Evolutionary conservation across 1,140 invertebrate genomes (phyloP).

Genomic region (Plodia interpunctella): DNA sequence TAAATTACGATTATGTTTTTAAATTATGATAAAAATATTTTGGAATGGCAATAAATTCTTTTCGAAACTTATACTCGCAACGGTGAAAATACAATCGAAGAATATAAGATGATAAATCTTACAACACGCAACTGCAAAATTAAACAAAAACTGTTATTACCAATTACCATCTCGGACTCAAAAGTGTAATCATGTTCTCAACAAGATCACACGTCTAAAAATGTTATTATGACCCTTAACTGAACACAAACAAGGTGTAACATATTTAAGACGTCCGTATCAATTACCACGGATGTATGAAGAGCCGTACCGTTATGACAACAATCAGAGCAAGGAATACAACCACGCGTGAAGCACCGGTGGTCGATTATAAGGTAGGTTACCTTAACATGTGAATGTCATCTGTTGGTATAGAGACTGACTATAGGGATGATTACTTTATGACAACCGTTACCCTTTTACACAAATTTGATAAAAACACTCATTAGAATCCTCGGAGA

Average conservation of each 20-base stretch:
- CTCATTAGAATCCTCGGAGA: too few species aligned
- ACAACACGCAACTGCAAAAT: neutral
- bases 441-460: neutral
- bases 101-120: too few species aligned
- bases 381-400: neutral
- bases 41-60: too few species aligned
- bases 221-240: neutral
- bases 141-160: neutral
- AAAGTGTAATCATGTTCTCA: neutral
- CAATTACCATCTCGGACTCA: neutral
- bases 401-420: neutral
- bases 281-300: slow-evolving; percentile 4
- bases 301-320: neutral
- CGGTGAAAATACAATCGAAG: too few species aligned
- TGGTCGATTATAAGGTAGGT: neutral
- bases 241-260: neutral
- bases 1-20: too few species aligned
- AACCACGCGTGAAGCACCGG: neutral
- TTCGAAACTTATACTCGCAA: too few species aligned
- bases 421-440: neutral
- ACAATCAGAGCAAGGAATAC: neutral
- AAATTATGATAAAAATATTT: too few species aligned
- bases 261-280: slow-evolving; percentile 2
- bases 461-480: neutral
- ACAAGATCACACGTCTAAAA: slow-evolving; percentile 4